Evolutionary conservation across 2,113 vertebrate species (phyloP).

Genomic region (Fregata magnificens): DNA sequence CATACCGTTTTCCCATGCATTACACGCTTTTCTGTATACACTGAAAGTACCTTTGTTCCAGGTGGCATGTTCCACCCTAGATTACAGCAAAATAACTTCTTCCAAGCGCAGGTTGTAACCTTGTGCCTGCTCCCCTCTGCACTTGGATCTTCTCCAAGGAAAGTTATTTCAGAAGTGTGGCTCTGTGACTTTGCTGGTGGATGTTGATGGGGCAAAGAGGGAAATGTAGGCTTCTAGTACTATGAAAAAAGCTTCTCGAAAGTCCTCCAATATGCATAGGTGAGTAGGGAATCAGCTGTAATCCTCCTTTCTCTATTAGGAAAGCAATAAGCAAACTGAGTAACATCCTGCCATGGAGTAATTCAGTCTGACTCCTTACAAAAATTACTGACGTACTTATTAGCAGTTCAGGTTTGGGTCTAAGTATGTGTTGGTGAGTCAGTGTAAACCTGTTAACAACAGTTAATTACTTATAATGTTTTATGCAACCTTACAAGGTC

Average conservation of each 20-base stretch:
- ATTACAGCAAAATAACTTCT: neutral
- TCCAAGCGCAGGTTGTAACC: neutral
- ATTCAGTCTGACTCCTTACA: neutral
- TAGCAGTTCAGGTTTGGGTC: slow-evolving; percentile 5
- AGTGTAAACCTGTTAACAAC: neutral
- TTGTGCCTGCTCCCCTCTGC: neutral
- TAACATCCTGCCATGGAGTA: neutral
- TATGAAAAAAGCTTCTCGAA: neutral
- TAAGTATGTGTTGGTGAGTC: neutral
- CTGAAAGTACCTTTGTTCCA: neutral
- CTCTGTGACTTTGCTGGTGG: neutral
- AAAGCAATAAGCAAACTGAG: neutral
- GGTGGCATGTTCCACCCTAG: neutral
- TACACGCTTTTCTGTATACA: neutral
- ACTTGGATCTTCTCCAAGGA: neutral
- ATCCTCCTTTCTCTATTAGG: neutral
- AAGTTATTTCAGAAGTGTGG: neutral
- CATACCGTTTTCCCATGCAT: neutral
- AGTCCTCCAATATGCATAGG: neutral
- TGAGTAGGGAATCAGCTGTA: neutral
- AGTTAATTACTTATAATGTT: slow-evolving; percentile 17
- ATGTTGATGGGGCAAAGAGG: neutral
- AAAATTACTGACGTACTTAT: neutral
- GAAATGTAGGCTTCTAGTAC: neutral
- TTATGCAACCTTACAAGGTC: slow-evolving; percentile 7